These are phyloP conservation scores for Microcaecilia unicolor DNA, from an alignment of 2,797 vertebrate species.

Conservation along the genomic window DNA sequence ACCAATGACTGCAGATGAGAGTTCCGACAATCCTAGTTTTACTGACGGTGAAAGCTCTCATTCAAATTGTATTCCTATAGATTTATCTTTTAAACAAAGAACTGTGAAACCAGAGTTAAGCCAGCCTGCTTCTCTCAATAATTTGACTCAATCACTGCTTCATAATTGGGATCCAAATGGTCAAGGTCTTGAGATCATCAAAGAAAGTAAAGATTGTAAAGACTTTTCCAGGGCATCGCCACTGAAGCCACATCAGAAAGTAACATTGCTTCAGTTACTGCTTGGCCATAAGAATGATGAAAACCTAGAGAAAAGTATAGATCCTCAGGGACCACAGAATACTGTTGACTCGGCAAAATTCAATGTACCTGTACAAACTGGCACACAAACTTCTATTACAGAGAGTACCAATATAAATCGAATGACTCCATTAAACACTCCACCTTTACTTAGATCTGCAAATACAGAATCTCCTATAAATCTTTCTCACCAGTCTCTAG, in stretches of 20 bases:
- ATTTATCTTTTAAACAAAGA: conserved; percentile 86
- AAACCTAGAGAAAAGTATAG: conserved; percentile 55
- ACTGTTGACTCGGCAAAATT: conserved; percentile 55
- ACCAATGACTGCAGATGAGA: conserved; percentile 80
- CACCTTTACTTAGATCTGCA: conserved; percentile 39
- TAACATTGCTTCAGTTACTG: conserved; percentile 91
- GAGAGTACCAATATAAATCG: conserved; percentile 45
- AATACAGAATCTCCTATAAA: conserved; percentile 63
- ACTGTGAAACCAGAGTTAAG: conserved; percentile 54
- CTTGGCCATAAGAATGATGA: conserved; percentile 88
- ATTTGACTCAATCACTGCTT: conserved; percentile 83
- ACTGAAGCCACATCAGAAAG: conserved; percentile 84
- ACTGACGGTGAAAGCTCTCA: conserved; percentile 87
- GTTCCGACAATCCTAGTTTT: conserved; percentile 82
- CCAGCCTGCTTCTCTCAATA: conserved; percentile 66
- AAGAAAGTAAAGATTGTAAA: conserved; percentile 67
- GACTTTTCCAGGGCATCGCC: conserved; percentile 71
- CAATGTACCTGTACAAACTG: conserved; percentile 28
- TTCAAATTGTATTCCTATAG: conserved; percentile 91
- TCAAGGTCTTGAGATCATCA: conserved; percentile 50
- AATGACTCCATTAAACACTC: conserved; percentile 54
- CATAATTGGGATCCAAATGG: conserved; percentile 90
- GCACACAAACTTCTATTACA: conserved; percentile 47
- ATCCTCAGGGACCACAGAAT: conserved; percentile 63
- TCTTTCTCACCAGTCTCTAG: conserved; percentile 44